Conservation (phyloP, 2,113 vertebrate species). For the Gobiocypris rarus region DNA sequence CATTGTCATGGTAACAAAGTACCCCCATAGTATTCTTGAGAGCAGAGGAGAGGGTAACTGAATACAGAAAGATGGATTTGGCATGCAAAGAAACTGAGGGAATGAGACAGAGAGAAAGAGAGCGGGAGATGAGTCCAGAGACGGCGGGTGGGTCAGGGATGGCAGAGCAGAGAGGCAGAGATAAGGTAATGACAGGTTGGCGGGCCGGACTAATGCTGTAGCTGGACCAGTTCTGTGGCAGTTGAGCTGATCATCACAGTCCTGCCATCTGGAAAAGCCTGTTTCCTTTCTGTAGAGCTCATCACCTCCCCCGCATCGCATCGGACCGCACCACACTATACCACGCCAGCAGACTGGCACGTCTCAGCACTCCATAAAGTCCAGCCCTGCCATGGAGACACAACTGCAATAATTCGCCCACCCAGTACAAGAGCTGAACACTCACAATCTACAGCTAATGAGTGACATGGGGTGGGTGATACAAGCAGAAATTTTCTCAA, state of each 20-base stretch:
- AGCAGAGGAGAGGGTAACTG: neutral
- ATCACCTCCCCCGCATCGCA: slow-evolving; percentile 23
- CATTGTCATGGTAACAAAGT: neutral
- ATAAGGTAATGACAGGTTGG: slow-evolving; percentile 49
- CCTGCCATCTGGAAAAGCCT: slow-evolving; percentile 53
- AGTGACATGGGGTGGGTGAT: neutral
- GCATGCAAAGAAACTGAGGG: neutral
- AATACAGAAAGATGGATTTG: neutral
- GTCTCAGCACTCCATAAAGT: slow-evolving; percentile 34
- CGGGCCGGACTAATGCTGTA: slow-evolving; percentile 23
- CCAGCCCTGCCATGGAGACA: slow-evolving; percentile 37
- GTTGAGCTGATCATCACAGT: slow-evolving; percentile 56
- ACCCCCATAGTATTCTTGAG: neutral
- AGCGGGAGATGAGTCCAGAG: neutral
- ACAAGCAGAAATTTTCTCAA: neutral
- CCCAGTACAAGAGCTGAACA: slow-evolving; percentile 18
- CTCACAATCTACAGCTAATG: slow-evolving; percentile 13
- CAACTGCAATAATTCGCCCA: slow-evolving; percentile 35
- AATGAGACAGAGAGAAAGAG: neutral
- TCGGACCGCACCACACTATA: neutral
- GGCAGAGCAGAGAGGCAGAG: slow-evolving; percentile 31
- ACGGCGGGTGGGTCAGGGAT: neutral
- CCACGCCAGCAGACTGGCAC: slow-evolving; percentile 24
- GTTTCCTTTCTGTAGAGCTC: slow-evolving; percentile 43
- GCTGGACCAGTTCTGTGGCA: slow-evolving; percentile 40